Evolutionary conservation across 2,888 invertebrate genomes (phyloP).

Genomic region (Clitarchus hookeri): DNA sequence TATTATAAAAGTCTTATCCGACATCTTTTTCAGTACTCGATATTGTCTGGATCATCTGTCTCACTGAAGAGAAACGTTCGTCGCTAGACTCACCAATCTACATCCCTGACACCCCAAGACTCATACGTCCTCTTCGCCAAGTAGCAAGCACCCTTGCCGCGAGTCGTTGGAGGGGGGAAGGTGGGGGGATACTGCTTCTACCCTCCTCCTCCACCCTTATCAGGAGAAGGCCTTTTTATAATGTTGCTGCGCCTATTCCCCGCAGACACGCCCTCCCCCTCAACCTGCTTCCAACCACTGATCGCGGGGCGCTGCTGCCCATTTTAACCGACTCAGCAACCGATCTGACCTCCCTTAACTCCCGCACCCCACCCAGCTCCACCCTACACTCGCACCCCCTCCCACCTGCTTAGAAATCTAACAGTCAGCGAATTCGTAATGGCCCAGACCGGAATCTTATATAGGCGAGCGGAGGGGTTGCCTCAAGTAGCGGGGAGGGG

Average conservation of each 20-base stretch:
- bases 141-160: too few relatives aligned
- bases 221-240: not conserved
- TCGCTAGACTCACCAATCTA: not conserved
- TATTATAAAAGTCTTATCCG: not conserved
- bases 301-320: not conserved
- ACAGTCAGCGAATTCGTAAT: constrained; percentile 14
- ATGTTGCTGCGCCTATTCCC: not conserved
- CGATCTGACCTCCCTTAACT: not conserved
- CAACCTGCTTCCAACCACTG: not conserved
- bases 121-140: too few relatives aligned
- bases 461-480: not conserved
- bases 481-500: not conserved
- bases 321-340: not conserved
- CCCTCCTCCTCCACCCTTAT: not conserved
- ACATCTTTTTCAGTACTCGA: not conserved
- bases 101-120: too few relatives aligned
- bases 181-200: not conserved
- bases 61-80: not conserved
- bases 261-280: not conserved
- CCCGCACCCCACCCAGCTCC: not conserved
- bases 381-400: not conserved
- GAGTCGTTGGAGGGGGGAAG: too few relatives aligned
- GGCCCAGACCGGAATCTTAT: not conserved
- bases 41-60: not conserved
- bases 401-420: not conserved